phyloP scores from a whole-genome alignment of 2,888 invertebrate species.

The Leucophora obtusa region DNA sequence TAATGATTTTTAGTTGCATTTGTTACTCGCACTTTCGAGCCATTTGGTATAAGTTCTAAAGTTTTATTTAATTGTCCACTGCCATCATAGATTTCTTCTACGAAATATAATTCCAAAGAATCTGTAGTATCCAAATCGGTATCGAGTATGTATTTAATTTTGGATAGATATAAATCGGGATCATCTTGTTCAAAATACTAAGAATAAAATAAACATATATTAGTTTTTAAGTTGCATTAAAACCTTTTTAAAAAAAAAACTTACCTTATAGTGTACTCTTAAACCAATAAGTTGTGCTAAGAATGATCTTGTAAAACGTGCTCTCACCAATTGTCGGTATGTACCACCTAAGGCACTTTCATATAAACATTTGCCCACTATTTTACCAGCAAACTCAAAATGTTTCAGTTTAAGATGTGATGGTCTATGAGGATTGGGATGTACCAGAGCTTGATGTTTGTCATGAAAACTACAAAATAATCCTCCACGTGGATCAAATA shows the following conservation, averaged over 20 bases:
- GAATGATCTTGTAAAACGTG: conserved; percentile 93
- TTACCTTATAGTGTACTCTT: conserved; percentile 93
- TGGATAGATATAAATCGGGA: conserved; percentile 94
- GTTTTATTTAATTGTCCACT: conserved; percentile 87
- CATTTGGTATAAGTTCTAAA: conserved; percentile 90
- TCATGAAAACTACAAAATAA: conserved; percentile 93
- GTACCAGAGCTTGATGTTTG: conserved; percentile 91
- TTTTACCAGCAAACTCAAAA: conserved; percentile 94
- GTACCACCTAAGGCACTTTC: conserved; percentile 94
- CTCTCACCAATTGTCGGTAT: conserved; percentile 93
- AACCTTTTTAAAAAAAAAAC: not conserved
- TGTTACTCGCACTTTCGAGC: conserved; percentile 83
- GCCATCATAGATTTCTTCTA: conserved; percentile 92
- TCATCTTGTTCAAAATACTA: conserved; percentile 98
- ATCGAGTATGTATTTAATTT: conserved; percentile 94
- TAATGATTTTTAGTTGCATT: conserved; percentile 84
- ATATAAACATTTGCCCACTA: conserved; percentile 96
- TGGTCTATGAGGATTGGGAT: conserved; percentile 91
- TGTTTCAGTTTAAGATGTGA: conserved; percentile 89
- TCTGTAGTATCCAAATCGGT: conserved; percentile 89
- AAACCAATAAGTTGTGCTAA: conserved; percentile 96
- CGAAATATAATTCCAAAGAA: conserved; percentile 90
- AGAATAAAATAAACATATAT: conserved; percentile 62
- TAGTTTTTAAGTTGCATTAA: not conserved
- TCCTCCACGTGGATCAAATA: conserved; percentile 91